phyloP scores from a whole-genome alignment of 2,113 vertebrate genomes.

The Mormyrus lacerda region DNA sequence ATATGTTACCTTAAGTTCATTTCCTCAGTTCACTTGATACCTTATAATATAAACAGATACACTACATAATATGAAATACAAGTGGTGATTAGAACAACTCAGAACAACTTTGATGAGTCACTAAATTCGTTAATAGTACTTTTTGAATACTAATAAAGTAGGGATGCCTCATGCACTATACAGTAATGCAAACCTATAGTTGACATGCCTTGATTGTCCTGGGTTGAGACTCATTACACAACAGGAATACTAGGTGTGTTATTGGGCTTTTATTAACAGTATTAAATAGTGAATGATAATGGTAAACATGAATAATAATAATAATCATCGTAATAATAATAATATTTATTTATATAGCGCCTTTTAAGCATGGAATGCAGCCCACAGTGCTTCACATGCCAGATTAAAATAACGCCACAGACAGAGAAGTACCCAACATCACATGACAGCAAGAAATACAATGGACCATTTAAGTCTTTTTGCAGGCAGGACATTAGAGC shows the following conservation, averaged over 20 bases:
- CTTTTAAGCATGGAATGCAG: neutral
- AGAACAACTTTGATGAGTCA: neutral
- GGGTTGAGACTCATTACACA: neutral
- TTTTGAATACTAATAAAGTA: neutral
- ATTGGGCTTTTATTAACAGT: neutral
- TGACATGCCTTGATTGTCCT: neutral
- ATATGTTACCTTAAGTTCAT: constrained; percentile 5
- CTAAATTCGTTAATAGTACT: neutral
- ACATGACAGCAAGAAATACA: neutral
- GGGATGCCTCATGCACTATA: neutral
- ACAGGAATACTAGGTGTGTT: neutral
- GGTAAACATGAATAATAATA: neutral
- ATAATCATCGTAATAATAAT: neutral
- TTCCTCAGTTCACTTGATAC: neutral
- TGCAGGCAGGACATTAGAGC: neutral
- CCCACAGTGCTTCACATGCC: neutral
- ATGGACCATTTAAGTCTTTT: neutral
- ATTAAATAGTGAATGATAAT: neutral
- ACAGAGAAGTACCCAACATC: neutral
- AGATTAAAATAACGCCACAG: neutral
- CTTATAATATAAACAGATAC: neutral
- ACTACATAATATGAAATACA: neutral
- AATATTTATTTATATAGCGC: neutral
- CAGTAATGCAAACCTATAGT: neutral
- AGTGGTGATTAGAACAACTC: neutral